Conservation (phyloP, 2,113 vertebrate species). For the Zeus faber region DNA sequence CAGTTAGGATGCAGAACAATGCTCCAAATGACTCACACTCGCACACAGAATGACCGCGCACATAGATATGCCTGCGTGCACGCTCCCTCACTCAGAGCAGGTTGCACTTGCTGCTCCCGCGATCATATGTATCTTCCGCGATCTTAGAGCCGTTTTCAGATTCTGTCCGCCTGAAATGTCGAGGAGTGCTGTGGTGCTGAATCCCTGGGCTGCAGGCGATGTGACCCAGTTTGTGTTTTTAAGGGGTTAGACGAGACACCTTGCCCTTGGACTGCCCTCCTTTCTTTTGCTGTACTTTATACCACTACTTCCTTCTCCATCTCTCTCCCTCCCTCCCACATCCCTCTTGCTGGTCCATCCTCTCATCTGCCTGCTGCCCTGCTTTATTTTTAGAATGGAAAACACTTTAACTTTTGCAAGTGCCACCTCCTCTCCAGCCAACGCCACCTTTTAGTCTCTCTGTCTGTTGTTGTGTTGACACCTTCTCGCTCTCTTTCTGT, state of each 20-base stretch:
- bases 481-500: slow-evolving; percentile 23
- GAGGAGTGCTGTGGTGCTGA: slow-evolving; percentile 3
- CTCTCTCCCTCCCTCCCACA: slow-evolving; percentile 5
- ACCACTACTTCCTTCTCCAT: too few species aligned
- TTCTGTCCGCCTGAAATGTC: slow-evolving; percentile 17
- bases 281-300: slow-evolving; percentile 17
- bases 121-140: too few species aligned
- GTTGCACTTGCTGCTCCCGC: too few species aligned
- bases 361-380: slow-evolving; percentile 18
- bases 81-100: slow-evolving; percentile 33
- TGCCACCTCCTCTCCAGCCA: background rate
- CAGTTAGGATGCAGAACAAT: slow-evolving; percentile 64
- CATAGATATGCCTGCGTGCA: background rate
- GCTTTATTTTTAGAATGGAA: slow-evolving; percentile 4
- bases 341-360: background rate
- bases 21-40: slow-evolving; percentile 38
- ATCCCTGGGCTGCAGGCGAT: slow-evolving; percentile 15
- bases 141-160: too few species aligned
- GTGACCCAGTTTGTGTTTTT: slow-evolving; percentile 54
- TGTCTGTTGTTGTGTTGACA: slow-evolving; percentile 8
- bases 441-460: slow-evolving; percentile 4
- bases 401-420: background rate
- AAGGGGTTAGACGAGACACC: slow-evolving; percentile 11
- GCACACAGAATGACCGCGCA: slow-evolving; percentile 6
- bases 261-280: slow-evolving; percentile 33